phyloP scores from a whole-genome alignment of 2,113 vertebrate species.

The Arvicanthis niloticus region DNA sequence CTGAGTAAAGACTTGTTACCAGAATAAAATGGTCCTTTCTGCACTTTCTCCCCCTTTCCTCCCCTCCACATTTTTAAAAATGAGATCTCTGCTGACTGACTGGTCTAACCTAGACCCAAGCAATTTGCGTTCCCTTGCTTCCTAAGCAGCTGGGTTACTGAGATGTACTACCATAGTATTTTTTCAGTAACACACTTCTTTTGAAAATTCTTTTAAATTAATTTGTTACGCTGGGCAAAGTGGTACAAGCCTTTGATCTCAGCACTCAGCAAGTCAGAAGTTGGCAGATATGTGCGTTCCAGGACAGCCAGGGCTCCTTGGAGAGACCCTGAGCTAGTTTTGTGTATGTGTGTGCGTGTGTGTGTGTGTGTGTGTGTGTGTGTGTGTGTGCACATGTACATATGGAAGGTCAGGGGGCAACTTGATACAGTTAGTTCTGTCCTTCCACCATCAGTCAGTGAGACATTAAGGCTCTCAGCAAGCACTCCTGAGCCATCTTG shows the following conservation, averaged over 20 bases:
- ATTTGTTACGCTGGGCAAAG: not conserved
- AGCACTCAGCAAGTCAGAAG: not conserved
- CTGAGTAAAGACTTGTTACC: constrained; percentile 8
- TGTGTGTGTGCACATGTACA: not conserved
- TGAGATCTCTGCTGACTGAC: not conserved
- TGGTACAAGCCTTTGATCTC: not conserved
- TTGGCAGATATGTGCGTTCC: not conserved
- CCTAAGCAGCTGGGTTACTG: not conserved
- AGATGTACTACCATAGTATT: not conserved
- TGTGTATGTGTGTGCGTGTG: not conserved
- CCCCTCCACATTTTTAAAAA: not conserved
- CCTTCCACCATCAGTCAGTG: not conserved
- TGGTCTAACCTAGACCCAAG: not conserved
- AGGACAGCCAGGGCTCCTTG: not conserved
- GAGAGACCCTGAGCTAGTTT: not conserved
- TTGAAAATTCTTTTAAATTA: constrained; percentile 36
- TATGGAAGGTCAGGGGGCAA: not conserved
- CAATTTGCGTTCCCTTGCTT: not conserved
- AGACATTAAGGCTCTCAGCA: not conserved
- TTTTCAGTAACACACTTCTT: constrained; percentile 53
- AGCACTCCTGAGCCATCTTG: not conserved
- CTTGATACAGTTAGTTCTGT: not conserved
- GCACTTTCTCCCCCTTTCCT: not conserved
- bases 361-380: not conserved
- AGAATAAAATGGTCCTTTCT: not conserved